Conservation (phyloP, 2,113 vertebrate species). For the Athene cunicularia region DNA sequence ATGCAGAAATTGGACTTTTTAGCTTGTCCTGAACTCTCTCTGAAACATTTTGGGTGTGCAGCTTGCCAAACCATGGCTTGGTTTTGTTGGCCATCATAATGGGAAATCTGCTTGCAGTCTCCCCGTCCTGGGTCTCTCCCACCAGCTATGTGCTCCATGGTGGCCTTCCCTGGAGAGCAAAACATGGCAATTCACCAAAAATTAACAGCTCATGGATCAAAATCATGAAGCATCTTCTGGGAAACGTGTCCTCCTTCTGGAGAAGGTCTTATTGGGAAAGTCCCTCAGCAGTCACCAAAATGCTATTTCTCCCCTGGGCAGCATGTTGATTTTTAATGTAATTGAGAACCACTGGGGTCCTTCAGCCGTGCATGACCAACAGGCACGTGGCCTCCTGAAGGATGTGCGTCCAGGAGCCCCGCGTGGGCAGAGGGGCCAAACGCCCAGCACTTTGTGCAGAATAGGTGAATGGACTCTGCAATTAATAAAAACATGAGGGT, state of each 20-base stretch:
- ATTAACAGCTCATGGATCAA: rapidly evolving
- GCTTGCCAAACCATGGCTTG: background rate
- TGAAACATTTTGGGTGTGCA: background rate
- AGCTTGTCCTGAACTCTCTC: background rate
- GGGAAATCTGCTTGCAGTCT: background rate
- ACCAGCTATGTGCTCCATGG: rapidly evolving
- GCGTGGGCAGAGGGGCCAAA: background rate
- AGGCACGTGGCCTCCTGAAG: background rate
- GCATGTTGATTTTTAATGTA: background rate
- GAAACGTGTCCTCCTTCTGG: background rate
- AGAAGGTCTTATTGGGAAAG: background rate
- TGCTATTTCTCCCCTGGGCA: background rate
- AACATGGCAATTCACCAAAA: background rate
- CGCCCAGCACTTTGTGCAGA: background rate
- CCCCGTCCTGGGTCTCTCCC: background rate
- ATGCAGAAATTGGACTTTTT: background rate
- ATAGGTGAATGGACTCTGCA: background rate
- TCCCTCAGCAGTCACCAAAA: background rate
- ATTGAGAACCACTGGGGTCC: background rate
- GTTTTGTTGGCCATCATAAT: background rate
- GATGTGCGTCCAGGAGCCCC: rapidly evolving
- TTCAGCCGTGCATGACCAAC: background rate
- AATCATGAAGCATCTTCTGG: background rate
- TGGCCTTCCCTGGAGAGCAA: background rate
- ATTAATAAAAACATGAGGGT: background rate